Evolutionary conservation across 2,797 vertebrate species (phyloP), one percentile per base, ranked within the genome.

Genomic region (Yasuhikotakia modesta): DNA sequence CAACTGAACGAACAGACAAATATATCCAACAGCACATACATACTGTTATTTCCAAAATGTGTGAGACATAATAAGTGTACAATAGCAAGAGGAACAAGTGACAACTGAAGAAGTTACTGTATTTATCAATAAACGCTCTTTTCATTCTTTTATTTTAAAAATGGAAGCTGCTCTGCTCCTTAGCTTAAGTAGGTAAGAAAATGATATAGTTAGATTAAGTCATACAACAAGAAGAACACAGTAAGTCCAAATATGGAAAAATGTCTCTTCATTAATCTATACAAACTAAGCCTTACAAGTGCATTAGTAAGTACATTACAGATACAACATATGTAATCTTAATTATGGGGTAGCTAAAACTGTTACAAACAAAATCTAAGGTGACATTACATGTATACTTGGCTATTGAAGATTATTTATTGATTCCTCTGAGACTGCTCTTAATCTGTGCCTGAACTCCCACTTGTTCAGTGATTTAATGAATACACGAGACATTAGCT

Each of bases 211-310:
- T 43, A 60, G 16, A 7, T 46, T 1, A 43, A 16, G 12, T 19
- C 16, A 24, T 43, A 43, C 39, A 43, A 75, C 10, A n/a, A 43
- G 39, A 8, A 43, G 7, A 43, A 76, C 6, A 45, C 73, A 75
- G 3, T 5, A 46, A 30, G 5, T 43, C 39, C 39, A 43, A 10
- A 74, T 39, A 8, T 12, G 14, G 27, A 32, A 6, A 61, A 57
- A 57, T 22, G 21, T 3, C 58, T 35, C 27, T 50, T 4, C 1
- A 22, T 50, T 50, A 35, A 21, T 35, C 8, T 45, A 48, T 22
- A 14, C 53, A 24, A 57, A 13, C 46, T 17, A 48, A 43, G 39
- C 39, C 39, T 43, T 1, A 27, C 27, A 27, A 27, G 27, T 27
- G 27, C 27, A 27, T 27, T 27, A 27, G 2, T 27, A 27, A 27